A percentile compares a stretch with the other conserved stretches of the same genome.
These are phyloP conservation scores for Dendropsophus ebraccatus DNA, from an alignment of 2,113 vertebrate species.

Conservation along the genomic window DNA sequence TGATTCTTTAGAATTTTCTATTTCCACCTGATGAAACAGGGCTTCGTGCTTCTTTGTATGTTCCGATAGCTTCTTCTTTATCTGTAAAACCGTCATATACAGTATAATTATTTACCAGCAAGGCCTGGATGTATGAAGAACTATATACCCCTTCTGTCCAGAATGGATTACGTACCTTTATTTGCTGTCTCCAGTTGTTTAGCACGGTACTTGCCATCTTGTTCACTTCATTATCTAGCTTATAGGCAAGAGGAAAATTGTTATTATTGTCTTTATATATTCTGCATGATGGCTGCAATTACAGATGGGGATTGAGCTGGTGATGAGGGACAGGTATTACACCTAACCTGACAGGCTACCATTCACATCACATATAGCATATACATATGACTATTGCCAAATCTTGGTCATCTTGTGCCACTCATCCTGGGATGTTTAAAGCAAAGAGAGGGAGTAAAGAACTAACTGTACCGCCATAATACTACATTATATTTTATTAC, in stretches of 20 bases:
- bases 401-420: too few species aligned
- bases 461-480: background rate
- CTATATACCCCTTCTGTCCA: too few species aligned
- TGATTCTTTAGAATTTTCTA: conserved; percentile 75
- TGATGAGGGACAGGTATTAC: background rate
- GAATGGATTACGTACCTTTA: conserved; percentile 75
- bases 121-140: background rate
- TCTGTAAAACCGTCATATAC: conserved; percentile 66
- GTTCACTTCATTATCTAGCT: conserved; percentile 79
- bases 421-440: too few species aligned
- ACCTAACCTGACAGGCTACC: too few species aligned
- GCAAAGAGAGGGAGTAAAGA: too few species aligned
- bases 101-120: background rate
- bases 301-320: background rate
- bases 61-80: conserved; percentile 81
- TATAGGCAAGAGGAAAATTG: conserved; percentile 55
- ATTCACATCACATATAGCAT: too few species aligned
- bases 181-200: conserved; percentile 80
- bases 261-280: conserved; percentile 4
- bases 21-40: conserved; percentile 81
- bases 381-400: too few species aligned
- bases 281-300: background rate
- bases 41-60: conserved; percentile 82
- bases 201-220: conserved; percentile 79
- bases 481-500: background rate